Percentiles rank a stretch among this genome's conserved stretches.
Conservation (phyloP, 2,797 vertebrate genomes). For the Arnoldichthys spilopterus region DNA sequence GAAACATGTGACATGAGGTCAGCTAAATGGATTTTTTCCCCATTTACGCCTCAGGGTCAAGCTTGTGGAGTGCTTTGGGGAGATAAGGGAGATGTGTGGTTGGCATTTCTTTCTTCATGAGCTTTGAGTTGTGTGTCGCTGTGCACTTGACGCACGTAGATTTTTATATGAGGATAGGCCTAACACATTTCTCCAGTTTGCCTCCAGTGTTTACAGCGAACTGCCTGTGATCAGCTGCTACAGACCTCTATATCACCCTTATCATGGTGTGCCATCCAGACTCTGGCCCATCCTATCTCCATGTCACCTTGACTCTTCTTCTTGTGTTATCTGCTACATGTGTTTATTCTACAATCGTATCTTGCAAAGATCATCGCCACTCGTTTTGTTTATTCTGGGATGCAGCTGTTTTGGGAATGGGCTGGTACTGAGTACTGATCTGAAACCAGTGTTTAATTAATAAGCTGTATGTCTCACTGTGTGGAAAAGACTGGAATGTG, state of each 20-base stretch:
- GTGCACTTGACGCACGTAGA: neutral
- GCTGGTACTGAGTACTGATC: too few species aligned
- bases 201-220: conserved; percentile 3
- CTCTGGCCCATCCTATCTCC: neutral
- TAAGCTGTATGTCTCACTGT: too few species aligned
- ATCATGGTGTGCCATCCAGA: neutral
- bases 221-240: neutral
- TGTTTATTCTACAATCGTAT: neutral
- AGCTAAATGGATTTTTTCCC: neutral
- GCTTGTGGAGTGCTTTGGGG: neutral
- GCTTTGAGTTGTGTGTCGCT: neutral
- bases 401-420: too few species aligned
- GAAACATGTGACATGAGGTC: neutral
- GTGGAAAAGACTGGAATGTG: too few species aligned
- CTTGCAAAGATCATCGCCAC: too few species aligned
- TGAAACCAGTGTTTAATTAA: too few species aligned
- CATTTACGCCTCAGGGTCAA: neutral
- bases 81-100: conserved; percentile 2
- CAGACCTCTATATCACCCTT: neutral
- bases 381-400: too few species aligned
- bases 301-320: neutral
- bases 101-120: neutral
- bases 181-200: neutral
- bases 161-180: neutral
- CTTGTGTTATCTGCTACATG: neutral